Percentiles rank a stretch among this genome's conserved stretches.
phyloP scores from a whole-genome alignment of 30 jellyfish, hydroid and myxozoan genomes.

The Haliclystus octoradiatus region DNA sequence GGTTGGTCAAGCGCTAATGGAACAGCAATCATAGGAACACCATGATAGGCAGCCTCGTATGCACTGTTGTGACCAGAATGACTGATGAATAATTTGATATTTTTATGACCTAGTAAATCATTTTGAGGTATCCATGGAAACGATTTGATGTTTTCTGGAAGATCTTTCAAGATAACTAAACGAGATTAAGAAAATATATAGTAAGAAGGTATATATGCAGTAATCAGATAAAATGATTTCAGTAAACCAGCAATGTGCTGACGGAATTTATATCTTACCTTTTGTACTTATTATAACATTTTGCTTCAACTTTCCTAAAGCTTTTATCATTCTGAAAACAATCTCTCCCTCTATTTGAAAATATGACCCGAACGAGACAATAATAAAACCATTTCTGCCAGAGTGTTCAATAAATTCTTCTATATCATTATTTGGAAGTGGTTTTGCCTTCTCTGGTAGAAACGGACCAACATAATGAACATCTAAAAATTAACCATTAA shows the following conservation, averaged over 20 bases:
- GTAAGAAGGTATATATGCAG: too few relatives aligned
- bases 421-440: conserved; percentile 8
- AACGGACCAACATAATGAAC: conserved; percentile 5
- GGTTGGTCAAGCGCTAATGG: conserved; percentile 15
- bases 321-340: too few relatives aligned
- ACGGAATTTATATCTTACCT: too few relatives aligned
- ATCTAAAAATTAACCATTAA: neutral
- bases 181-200: too few relatives aligned
- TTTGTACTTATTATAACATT: too few relatives aligned
- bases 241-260: too few relatives aligned
- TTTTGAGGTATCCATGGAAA: conserved; percentile 46
- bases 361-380: conserved; percentile 23
- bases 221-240: too few relatives aligned
- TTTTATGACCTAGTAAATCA: conserved; percentile 35
- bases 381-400: conserved; percentile 26
- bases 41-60: conserved; percentile 46
- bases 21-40: conserved; percentile 39
- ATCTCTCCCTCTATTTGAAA: too few relatives aligned
- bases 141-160: too few relatives aligned
- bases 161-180: too few relatives aligned
- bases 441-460: conserved; percentile 4
- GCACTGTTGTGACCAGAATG: conserved; percentile 46
- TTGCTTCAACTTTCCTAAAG: too few relatives aligned
- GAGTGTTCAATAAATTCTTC: conserved; percentile 32
- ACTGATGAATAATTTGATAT: conserved; percentile 25